A percentile compares a stretch with the other conserved stretches of the same genome.
Evolutionary conservation across 2,797 vertebrate species (phyloP).

Genomic region (Gila robusta): DNA sequence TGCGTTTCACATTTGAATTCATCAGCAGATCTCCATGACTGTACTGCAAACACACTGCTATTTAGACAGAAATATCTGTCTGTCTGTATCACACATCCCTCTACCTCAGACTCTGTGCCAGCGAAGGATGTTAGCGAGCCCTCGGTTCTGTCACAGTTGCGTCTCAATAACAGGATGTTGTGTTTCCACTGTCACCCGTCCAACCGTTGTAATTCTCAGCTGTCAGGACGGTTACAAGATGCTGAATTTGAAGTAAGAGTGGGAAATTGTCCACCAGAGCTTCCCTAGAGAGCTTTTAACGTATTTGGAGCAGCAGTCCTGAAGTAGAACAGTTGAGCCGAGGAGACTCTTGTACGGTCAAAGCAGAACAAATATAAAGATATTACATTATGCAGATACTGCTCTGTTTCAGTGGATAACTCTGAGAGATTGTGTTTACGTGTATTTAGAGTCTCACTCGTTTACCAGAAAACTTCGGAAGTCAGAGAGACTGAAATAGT

Average conservation of each 20-base stretch:
- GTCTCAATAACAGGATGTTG: conserved; percentile 23
- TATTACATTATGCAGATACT: conserved; percentile 16
- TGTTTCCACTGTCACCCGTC: neutral
- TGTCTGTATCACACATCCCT: neutral
- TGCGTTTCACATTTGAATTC: neutral
- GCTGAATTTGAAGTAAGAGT: conserved; percentile 20
- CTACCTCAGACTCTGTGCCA: conserved; percentile 1
- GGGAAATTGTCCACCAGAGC: neutral
- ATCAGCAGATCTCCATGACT: neutral
- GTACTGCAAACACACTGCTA: neutral
- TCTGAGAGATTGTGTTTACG: neutral
- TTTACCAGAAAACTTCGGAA: conserved; percentile 15
- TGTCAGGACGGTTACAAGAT: neutral
- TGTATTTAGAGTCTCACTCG: conserved; percentile 17
- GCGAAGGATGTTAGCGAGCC: neutral
- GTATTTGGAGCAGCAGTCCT: conserved; percentile 3
- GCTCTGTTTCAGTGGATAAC: conserved; percentile 2
- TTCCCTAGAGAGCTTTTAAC: conserved; percentile 16
- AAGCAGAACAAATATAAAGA: neutral
- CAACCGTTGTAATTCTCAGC: neutral
- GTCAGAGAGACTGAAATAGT: conserved; percentile 47
- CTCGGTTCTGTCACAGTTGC: neutral
- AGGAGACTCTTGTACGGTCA: conserved; percentile 19
- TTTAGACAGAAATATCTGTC: neutral
- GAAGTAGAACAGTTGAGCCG: conserved; percentile 16